A percentile compares a stretch with the other conserved stretches of the same genome.
These are phyloP conservation scores for Aix galericulata DNA, from an alignment of 2,113 vertebrate species.

Conservation along the genomic window DNA sequence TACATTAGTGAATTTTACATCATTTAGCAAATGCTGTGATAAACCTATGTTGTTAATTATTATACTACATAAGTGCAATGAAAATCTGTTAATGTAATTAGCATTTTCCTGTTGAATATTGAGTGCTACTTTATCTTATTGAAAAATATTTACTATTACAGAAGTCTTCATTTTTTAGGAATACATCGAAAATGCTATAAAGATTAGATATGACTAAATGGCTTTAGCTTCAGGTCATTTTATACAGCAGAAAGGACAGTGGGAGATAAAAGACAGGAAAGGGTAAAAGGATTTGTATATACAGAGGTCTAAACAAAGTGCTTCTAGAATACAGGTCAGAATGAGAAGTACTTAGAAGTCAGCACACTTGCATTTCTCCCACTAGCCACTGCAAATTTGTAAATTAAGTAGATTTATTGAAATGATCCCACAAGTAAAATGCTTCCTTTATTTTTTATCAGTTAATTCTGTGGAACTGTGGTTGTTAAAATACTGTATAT, in stretches of 20 bases:
- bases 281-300: slow-evolving; percentile 9
- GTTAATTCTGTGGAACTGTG: not conserved
- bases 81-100: slow-evolving; percentile 8
- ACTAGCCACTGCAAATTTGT: not conserved
- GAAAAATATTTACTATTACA: slow-evolving; percentile 42
- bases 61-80: not conserved
- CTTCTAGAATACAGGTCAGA: not conserved
- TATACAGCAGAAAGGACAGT: not conserved
- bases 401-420: not conserved
- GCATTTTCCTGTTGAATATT: not conserved
- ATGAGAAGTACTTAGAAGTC: not conserved
- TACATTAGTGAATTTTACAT: slow-evolving; percentile 20
- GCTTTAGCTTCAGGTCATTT: not conserved
- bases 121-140: not conserved
- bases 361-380: not conserved
- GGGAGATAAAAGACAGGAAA: slow-evolving; percentile 6
- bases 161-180: slow-evolving; percentile 13
- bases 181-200: slow-evolving; percentile 6
- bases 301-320: not conserved
- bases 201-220: slow-evolving; percentile 26
- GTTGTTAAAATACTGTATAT: not conserved
- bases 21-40: slow-evolving; percentile 16
- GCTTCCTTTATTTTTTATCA: not conserved
- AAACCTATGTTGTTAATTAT: slow-evolving; percentile 22
- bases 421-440: not conserved